Conservation (phyloP, 2,888 invertebrate genomes). For the Limnephilus lunatus region DNA sequence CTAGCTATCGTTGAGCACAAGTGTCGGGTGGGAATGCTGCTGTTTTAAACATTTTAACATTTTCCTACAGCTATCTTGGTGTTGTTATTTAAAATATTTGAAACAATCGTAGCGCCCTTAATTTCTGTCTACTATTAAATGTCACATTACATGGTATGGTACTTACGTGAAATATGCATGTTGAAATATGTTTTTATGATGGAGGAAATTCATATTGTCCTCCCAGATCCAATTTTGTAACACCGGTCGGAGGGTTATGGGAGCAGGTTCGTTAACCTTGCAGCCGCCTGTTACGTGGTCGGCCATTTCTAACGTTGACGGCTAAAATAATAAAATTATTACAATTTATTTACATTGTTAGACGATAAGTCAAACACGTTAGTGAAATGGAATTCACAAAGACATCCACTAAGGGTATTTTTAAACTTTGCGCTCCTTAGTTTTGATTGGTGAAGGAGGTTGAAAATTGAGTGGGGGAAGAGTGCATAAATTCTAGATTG, state of each 20-base stretch:
- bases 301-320: constrained; percentile 69
- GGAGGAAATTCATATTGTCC: constrained; percentile 96
- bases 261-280: constrained; percentile 67
- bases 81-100: no score
- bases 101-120: no score
- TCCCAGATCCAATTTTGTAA: constrained; percentile 98
- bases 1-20: no score
- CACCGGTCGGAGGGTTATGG: constrained; percentile 84
- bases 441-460: neutral
- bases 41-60: no score
- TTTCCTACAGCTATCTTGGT: no score
- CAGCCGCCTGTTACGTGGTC: constrained; percentile 65
- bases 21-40: no score
- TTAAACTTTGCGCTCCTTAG: neutral
- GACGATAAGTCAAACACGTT: no score
- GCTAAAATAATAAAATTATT: constrained; percentile 59
- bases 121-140: no score
- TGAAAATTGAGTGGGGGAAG: neutral
- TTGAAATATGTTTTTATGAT: constrained; percentile 97
- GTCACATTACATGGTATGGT: neutral
- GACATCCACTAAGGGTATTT: neutral
- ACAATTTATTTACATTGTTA: neutral
- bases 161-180: constrained; percentile 95
- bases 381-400: no score
- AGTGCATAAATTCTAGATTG: no score